A percentile compares a stretch with the other conserved stretches of the same genome.
These are phyloP conservation scores for Peromyscus aztecus DNA, from an alignment of 2,797 vertebrate genomes.

Conservation along the genomic window DNA sequence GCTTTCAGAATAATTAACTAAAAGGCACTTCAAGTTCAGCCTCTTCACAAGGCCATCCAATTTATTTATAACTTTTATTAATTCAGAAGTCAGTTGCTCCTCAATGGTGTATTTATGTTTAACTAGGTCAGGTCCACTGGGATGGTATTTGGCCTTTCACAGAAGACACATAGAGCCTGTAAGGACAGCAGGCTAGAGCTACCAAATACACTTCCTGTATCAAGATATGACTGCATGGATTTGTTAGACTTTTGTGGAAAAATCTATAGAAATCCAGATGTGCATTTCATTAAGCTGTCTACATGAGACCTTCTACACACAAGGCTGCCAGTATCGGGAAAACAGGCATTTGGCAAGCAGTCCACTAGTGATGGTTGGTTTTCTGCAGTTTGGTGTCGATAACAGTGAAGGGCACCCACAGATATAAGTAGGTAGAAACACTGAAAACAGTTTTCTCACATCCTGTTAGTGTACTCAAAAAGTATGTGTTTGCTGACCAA, in stretches of 20 bases:
- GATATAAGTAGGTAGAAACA: not conserved
- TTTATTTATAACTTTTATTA: slow-evolving; percentile 84
- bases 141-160: slow-evolving; percentile 80
- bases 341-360: slow-evolving; percentile 63
- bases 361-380: not conserved
- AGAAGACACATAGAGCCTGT: slow-evolving; percentile 76
- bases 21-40: slow-evolving; percentile 80
- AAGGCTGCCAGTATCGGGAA: slow-evolving; percentile 54
- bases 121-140: slow-evolving; percentile 84
- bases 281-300: slow-evolving; percentile 62
- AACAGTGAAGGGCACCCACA: slow-evolving; percentile 27
- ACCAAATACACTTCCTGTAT: slow-evolving; percentile 69
- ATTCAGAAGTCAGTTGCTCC: slow-evolving; percentile 80
- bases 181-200: slow-evolving; percentile 74
- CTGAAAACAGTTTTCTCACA: not conserved
- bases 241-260: slow-evolving; percentile 57
- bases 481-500: not conserved
- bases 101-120: slow-evolving; percentile 82
- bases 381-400: not conserved
- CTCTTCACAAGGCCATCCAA: slow-evolving; percentile 78
- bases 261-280: slow-evolving; percentile 73
- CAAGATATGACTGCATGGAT: slow-evolving; percentile 46
- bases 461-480: slow-evolving; percentile 23
- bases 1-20: slow-evolving; percentile 81
- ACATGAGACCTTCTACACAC: slow-evolving; percentile 35